phyloP scores from a whole-genome alignment of 2,888 invertebrate genomes.

The Exephanes ischioxanthus region DNA sequence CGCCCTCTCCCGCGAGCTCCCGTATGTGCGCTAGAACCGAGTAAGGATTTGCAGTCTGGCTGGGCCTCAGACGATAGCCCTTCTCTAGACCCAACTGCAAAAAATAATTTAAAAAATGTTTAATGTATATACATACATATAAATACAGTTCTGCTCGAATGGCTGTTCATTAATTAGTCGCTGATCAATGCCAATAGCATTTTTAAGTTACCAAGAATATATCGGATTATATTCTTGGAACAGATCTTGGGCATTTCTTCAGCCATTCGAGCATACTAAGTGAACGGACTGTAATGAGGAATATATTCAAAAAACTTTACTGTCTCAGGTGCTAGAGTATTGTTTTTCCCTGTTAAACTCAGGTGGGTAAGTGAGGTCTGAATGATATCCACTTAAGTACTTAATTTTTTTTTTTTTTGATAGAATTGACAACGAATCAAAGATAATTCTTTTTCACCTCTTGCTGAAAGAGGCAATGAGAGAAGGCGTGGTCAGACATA shows the following conservation, averaged over 20 bases:
- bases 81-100: conserved; percentile 79
- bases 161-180: no score
- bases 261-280: no score
- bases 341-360: neutral
- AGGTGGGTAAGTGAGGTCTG: no score
- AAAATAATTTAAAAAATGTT: neutral
- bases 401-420: no score
- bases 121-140: conserved; percentile 13
- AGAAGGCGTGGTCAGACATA: conserved; percentile 78
- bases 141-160: neutral
- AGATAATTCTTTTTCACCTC: conserved; percentile 75
- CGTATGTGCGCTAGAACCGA: conserved; percentile 74
- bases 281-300: no score
- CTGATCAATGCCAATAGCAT: no score
- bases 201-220: no score
- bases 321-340: neutral
- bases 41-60: conserved; percentile 70
- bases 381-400: no score
- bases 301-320: no score
- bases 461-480: conserved; percentile 74
- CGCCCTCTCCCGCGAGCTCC: conserved; percentile 71
- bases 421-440: neutral
- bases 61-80: conserved; percentile 66
- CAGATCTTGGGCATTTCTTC: no score
- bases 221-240: no score